Percentiles rank a stretch among this genome's conserved stretches.
phyloP scores from a whole-genome alignment of 2,797 vertebrate genomes.

The Pristis pectinata region DNA sequence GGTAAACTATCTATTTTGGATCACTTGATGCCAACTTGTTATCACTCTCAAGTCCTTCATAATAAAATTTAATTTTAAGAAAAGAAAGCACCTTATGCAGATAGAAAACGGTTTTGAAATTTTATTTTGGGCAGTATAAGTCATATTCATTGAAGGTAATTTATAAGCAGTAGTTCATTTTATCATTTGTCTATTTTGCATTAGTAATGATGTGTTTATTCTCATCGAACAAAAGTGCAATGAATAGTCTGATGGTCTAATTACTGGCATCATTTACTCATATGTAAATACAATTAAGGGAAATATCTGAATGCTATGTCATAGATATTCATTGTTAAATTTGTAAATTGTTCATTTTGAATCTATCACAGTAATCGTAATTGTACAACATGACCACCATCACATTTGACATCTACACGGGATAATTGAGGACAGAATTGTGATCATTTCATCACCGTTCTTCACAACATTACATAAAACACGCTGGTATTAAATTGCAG shows the following conservation, averaged over 20 bases:
- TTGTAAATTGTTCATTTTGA: background rate
- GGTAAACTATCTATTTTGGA: background rate
- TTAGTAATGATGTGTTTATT: background rate
- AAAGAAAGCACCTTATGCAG: background rate
- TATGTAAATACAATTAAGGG: background rate
- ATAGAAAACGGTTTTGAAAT: background rate
- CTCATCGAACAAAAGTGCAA: background rate
- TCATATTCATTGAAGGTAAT: background rate
- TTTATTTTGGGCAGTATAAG: background rate
- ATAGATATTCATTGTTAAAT: background rate
- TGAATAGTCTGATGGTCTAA: background rate
- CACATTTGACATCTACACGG: background rate
- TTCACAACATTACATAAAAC: background rate
- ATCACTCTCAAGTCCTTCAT: background rate
- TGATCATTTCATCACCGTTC: constrained; percentile 8
- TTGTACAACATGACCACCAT: background rate
- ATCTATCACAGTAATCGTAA: background rate
- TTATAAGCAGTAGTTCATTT: background rate
- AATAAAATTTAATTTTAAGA: background rate
- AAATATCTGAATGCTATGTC: background rate
- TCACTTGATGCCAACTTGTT: background rate
- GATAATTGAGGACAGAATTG: background rate
- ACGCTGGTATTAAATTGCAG: background rate
- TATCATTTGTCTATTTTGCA: background rate
- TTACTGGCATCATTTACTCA: background rate